phyloP scores from a whole-genome alignment of 2,797 vertebrate genomes.

The Bufotes viridis region DNA sequence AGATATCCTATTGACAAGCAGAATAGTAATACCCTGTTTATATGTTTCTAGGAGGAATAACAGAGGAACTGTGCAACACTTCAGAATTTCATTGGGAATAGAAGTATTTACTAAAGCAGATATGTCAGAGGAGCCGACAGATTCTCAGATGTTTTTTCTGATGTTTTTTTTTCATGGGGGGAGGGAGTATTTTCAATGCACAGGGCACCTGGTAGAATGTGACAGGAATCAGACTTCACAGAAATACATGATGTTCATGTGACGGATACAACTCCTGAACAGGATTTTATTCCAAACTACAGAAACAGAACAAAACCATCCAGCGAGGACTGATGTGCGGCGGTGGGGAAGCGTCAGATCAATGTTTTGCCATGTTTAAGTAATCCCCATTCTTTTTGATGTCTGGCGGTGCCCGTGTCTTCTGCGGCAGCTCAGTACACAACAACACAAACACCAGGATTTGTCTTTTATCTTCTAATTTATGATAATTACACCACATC shows the following conservation, averaged over 20 bases:
- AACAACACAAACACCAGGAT: constrained; percentile 61
- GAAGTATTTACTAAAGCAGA: not conserved
- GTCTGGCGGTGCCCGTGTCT: constrained; percentile 20
- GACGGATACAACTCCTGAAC: not conserved
- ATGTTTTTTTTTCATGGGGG: not conserved
- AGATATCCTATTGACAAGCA: too few species aligned
- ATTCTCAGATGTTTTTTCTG: not conserved
- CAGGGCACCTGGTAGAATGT: not conserved
- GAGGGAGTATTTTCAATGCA: not conserved
- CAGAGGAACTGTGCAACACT: not conserved
- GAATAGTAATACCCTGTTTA: not conserved
- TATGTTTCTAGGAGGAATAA: not conserved
- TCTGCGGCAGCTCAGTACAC: constrained; percentile 58
- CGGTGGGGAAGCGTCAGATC: constrained; percentile 31
- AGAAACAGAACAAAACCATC: not conserved
- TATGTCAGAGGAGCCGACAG: not conserved
- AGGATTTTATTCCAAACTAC: not conserved
- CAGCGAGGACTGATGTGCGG: not conserved
- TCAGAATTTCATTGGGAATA: not conserved
- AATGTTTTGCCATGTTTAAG: constrained; percentile 48
- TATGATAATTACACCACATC: constrained; percentile 65
- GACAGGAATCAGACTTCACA: not conserved
- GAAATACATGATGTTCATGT: constrained; percentile 14
- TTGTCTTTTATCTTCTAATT: constrained; percentile 67
- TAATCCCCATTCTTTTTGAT: constrained; percentile 52